Evolutionary conservation across 2,797 vertebrate genomes (phyloP).

Genomic region (Crypturellus tataupa): DNA sequence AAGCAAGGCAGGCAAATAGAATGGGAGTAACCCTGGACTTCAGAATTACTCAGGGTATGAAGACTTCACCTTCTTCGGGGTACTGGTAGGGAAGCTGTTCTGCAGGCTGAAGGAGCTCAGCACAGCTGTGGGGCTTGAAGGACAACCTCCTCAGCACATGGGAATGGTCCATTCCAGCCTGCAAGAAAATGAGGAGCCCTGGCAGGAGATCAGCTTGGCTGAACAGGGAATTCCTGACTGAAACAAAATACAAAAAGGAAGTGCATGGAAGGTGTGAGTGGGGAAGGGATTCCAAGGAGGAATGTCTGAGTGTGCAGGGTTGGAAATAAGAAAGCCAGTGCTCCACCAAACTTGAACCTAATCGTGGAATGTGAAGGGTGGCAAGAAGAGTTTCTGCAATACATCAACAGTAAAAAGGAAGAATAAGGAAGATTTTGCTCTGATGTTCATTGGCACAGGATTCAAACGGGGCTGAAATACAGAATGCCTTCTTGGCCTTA

Average conservation of each 20-base stretch:
- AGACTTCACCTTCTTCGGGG: background rate
- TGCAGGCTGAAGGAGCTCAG: background rate
- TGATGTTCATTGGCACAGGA: too few relatives aligned
- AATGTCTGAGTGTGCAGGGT: too few relatives aligned
- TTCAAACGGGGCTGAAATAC: too few relatives aligned
- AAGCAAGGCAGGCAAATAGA: background rate
- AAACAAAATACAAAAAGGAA: background rate
- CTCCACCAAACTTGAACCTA: too few relatives aligned
- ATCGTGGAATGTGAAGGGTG: too few relatives aligned
- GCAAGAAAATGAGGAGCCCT: background rate
- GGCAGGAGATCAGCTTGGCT: background rate
- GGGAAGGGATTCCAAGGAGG: too few relatives aligned
- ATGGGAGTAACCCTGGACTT: background rate
- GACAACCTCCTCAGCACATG: background rate
- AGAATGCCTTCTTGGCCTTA: too few relatives aligned
- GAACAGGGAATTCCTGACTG: background rate
- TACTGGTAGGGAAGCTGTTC: background rate
- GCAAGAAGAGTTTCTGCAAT: too few relatives aligned
- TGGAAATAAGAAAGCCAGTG: too few relatives aligned
- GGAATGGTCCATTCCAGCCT: background rate
- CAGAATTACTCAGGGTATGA: background rate
- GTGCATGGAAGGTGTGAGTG: too few relatives aligned
- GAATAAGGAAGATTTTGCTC: too few relatives aligned
- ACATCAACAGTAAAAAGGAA: too few relatives aligned
- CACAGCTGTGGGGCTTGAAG: background rate